These are phyloP conservation scores for Drosophila lacertosa DNA, from an alignment of 1,140 invertebrate species.

Conservation along the genomic window DNA sequence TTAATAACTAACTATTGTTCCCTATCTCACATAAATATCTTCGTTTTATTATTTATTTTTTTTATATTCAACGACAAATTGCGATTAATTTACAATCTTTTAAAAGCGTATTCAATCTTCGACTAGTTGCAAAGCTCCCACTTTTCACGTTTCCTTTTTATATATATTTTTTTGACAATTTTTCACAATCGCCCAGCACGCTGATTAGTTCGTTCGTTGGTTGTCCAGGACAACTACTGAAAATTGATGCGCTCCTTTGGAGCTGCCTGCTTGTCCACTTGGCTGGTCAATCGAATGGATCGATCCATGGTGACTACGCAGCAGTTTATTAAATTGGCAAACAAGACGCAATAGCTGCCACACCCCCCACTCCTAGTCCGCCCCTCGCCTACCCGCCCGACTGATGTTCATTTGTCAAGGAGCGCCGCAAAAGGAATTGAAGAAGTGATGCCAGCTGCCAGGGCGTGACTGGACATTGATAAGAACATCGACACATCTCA, in stretches of 20 bases:
- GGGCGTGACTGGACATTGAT: conserved; percentile 28
- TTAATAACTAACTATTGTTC: too few species aligned
- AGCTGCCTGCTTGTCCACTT: conserved; percentile 27
- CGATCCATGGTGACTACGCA: conserved; percentile 34
- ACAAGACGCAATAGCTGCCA: conserved; percentile 30
- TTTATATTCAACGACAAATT: background rate
- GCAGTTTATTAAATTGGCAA: conserved; percentile 72
- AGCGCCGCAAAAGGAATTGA: conserved; percentile 36
- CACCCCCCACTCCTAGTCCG: background rate
- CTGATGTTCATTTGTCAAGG: conserved; percentile 67
- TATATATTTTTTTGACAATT: conserved; percentile 31
- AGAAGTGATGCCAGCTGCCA: conserved; percentile 20
- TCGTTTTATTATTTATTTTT: too few species aligned
- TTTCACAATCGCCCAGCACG: conserved; percentile 55
- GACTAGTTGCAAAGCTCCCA: background rate
- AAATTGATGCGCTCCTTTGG: conserved; percentile 66
- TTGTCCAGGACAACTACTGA: conserved; percentile 74
- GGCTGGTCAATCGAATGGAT: conserved; percentile 51
- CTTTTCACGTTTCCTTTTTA: background rate
- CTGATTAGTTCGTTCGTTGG: conserved; percentile 65
- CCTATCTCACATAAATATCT: too few species aligned
- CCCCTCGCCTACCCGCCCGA: background rate
- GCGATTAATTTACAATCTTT: too few species aligned
- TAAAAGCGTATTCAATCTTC: background rate
- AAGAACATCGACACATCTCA: conserved; percentile 1